These are phyloP conservation scores for Nemoura dubitans DNA, from an alignment of 2,888 invertebrate species.

Conservation along the genomic window DNA sequence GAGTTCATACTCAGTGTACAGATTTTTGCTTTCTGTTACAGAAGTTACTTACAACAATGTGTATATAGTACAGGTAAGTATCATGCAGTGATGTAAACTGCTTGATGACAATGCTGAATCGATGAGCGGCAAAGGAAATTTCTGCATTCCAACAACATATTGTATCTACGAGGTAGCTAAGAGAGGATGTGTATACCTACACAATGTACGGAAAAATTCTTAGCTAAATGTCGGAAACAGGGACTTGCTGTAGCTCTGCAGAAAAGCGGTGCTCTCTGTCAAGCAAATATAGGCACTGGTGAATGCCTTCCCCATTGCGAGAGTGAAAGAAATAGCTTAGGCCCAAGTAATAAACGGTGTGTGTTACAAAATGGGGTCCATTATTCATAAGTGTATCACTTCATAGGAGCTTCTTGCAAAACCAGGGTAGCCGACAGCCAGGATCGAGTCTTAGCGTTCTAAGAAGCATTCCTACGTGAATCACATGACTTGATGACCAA, in stretches of 20 bases:
- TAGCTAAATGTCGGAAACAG: too few relatives aligned
- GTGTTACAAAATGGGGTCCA: background rate
- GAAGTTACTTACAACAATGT: background rate
- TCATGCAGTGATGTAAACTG: background rate
- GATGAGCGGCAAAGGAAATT: background rate
- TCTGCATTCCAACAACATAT: background rate
- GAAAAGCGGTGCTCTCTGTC: too few relatives aligned
- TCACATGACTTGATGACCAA: background rate
- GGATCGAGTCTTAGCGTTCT: background rate
- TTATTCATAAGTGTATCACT: background rate
- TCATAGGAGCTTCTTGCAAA: background rate
- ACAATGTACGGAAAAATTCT: too few relatives aligned
- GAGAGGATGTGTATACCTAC: too few relatives aligned
- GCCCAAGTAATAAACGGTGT: background rate
- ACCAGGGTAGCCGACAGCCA: background rate
- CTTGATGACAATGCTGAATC: background rate
- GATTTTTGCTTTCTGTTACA: background rate
- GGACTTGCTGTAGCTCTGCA: too few relatives aligned
- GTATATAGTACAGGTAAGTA: background rate
- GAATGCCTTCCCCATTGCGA: too few relatives aligned
- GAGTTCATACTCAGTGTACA: background rate
- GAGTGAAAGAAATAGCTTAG: too few relatives aligned
- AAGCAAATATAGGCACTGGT: too few relatives aligned
- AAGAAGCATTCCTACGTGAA: background rate
- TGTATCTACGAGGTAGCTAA: background rate